A percentile compares a stretch with the other conserved stretches of the same genome.
These are phyloP conservation scores for Anguilla megastoma DNA, from an alignment of 2,797 vertebrate species.

Conservation along the genomic window DNA sequence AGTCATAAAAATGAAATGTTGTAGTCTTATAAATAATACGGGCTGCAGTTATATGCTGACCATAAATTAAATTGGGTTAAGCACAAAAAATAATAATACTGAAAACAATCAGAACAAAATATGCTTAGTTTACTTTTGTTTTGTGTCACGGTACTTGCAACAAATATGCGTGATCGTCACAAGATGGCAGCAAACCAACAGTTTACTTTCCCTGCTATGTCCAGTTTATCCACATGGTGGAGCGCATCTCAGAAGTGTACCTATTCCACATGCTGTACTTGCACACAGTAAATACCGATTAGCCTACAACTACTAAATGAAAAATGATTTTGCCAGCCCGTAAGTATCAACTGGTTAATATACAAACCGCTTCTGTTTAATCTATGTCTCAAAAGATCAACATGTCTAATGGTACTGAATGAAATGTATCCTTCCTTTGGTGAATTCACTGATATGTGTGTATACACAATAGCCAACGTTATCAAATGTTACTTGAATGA, in stretches of 20 bases:
- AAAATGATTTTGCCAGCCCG: neutral
- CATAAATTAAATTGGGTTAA: neutral
- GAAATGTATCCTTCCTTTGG: neutral
- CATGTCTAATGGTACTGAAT: neutral
- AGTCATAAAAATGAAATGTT: neutral
- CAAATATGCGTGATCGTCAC: neutral
- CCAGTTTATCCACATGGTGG: conserved; percentile 2
- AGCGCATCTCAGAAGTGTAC: neutral
- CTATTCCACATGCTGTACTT: neutral
- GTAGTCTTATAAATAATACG: neutral
- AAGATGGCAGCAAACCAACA: neutral
- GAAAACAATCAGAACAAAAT: neutral
- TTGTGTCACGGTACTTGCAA: neutral
- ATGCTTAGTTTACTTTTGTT: no score
- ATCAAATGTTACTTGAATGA: neutral
- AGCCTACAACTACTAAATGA: neutral
- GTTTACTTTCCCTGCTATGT: neutral
- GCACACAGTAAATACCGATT: neutral
- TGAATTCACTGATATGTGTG: neutral
- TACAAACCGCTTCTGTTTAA: neutral
- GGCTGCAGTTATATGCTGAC: neutral
- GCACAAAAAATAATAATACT: neutral
- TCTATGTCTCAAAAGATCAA: neutral
- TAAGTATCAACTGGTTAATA: neutral
- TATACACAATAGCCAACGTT: neutral